These are phyloP conservation scores for Bemisia tabaci DNA, from an alignment of 1,140 invertebrate species.

Conservation along the genomic window DNA sequence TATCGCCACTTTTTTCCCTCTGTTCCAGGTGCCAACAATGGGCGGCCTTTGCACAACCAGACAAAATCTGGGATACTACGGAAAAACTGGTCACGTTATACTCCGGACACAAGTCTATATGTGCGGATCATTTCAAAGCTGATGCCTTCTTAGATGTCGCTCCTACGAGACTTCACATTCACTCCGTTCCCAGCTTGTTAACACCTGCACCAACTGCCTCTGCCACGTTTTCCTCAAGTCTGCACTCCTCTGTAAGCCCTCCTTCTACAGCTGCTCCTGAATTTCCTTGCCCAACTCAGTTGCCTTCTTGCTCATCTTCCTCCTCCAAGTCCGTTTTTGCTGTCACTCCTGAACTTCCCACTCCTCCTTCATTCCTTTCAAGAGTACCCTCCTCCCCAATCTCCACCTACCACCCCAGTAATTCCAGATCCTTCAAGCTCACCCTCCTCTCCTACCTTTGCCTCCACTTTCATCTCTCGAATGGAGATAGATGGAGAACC, in stretches of 20 bases:
- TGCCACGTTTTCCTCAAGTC: not conserved
- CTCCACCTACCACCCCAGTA: too few relatives aligned
- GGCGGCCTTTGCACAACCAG: not conserved
- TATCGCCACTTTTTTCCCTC: not conserved
- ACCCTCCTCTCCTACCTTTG: not conserved
- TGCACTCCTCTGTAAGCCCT: not conserved
- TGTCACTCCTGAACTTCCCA: not conserved
- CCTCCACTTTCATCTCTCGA: not conserved
- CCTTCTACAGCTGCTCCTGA: not conserved
- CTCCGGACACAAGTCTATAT: not conserved
- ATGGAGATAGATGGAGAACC: too few relatives aligned
- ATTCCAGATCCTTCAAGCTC: not conserved
- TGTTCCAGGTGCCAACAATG: not conserved
- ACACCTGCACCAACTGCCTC: not conserved
- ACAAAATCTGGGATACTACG: not conserved
- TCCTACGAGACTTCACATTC: not conserved
- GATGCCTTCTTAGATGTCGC: not conserved
- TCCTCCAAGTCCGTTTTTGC: too few relatives aligned
- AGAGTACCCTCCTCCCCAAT: not conserved
- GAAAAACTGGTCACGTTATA: not conserved
- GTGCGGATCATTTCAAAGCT: not conserved
- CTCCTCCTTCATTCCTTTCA: not conserved
- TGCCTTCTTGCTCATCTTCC: too few relatives aligned
- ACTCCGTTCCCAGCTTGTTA: not conserved
- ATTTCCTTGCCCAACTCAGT: not conserved